Base-by-base conservation (phyloP, 2,113 vertebrate genomes). In the Phalacrocorax aristotelis region DNA sequence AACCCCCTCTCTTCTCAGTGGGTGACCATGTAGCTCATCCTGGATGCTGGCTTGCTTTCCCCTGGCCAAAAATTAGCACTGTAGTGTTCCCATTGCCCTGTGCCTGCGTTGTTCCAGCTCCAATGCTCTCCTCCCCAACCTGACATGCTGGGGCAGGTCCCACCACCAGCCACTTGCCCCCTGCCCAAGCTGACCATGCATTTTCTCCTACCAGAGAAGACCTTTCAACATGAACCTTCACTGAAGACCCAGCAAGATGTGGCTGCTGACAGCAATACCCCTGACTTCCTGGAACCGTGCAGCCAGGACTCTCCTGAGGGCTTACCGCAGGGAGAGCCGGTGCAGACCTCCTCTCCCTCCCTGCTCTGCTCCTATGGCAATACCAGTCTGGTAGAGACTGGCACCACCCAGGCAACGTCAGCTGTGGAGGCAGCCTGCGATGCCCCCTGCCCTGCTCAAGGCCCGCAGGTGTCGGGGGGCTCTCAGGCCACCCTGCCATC, bases 261-360 rank as follows among this genome's bases (percentile, higher is more conserved):
- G 74, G 18, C 74, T 58, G 95, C 89, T 62, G 95, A 96, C 87
- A 97, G 93, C 84, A 95, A 97, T 89, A 95, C 91, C 42, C 58
- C 75, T 0, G 89, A 96, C 71, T 32, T 87, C 30, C 29, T 93
- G 42, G 93, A 95, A 19, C n/a, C 15, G 0, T 65, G 77, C 6
- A 83, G 84, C 81, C 91, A 54, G 34, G 70, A 54, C 36, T 87
- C 83, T 27, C 5, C 76, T 0, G 19, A 74, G 88, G 15, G 1
- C 15, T 27, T 42, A 16, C 20, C 4, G 0, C 77, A 20, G 3
- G 81, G 7, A 21, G 70, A 77, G 22, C 70, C 14, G 0, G 44
- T 46, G 7, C 62, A 51, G 42, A 42, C 58, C 54, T 89, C 83
- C 14, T 97, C 95, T 72, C 97, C 93, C 25, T 94, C 79, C 13